These are phyloP conservation scores for Eulithis prunata DNA, from an alignment of 2,888 invertebrate species.

Conservation along the genomic window DNA sequence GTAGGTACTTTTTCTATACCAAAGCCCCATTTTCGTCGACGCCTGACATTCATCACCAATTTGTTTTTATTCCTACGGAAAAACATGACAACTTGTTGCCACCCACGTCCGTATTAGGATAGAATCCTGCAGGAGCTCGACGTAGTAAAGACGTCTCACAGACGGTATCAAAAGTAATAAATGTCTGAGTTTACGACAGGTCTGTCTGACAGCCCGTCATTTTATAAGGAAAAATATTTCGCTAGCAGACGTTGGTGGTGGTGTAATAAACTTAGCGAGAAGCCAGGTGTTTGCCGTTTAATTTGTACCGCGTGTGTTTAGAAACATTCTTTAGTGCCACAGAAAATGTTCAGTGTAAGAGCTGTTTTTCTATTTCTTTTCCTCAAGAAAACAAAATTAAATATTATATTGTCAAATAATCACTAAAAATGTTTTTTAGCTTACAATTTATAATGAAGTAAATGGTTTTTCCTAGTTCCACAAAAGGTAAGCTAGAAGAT, in stretches of 20 bases:
- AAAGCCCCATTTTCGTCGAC: slow-evolving; percentile 9
- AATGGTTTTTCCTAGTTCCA: too few relatives aligned
- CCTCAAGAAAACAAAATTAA: too few relatives aligned
- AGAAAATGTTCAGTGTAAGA: not conserved
- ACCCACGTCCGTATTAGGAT: slow-evolving; percentile 38
- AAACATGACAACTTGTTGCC: slow-evolving; percentile 52
- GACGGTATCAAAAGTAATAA: slow-evolving; percentile 67
- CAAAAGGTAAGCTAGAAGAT: too few relatives aligned
- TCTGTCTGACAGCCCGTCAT: slow-evolving; percentile 55
- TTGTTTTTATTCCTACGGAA: slow-evolving; percentile 39
- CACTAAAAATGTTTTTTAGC: too few relatives aligned
- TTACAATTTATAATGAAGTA: too few relatives aligned
- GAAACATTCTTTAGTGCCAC: slow-evolving; percentile 9
- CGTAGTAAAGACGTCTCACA: slow-evolving; percentile 49
- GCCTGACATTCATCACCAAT: slow-evolving; percentile 32
- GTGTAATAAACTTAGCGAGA: slow-evolving; percentile 63
- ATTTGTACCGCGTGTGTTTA: slow-evolving; percentile 46
- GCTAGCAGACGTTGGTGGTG: slow-evolving; percentile 49
- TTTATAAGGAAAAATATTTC: slow-evolving; percentile 61
- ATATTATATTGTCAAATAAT: too few relatives aligned
- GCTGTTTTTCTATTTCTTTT: not conserved
- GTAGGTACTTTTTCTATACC: slow-evolving; percentile 8
- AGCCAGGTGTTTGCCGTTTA: slow-evolving; percentile 59
- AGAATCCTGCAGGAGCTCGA: slow-evolving; percentile 30
- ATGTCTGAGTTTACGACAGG: slow-evolving; percentile 67